phyloP scores from a whole-genome alignment of 2,888 invertebrate genomes.

The Acronicta alni region DNA sequence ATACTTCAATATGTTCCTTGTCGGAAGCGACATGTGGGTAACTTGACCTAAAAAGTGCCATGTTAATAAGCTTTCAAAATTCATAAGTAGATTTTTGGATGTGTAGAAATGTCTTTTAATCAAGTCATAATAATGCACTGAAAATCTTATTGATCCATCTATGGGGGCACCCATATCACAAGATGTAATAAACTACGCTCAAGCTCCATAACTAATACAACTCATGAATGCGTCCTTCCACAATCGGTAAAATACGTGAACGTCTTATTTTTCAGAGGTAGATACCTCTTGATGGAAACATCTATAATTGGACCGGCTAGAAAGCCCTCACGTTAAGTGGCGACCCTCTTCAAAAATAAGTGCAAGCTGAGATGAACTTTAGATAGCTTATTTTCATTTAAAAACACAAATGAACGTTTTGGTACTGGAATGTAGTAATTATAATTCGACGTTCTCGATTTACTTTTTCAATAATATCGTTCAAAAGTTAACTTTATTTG shows the following conservation, averaged over 20 bases:
- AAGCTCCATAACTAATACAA: neutral
- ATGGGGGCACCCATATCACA: too few species aligned
- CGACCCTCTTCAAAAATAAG: conserved; percentile 81
- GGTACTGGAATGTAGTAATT: neutral
- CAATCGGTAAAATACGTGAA: neutral
- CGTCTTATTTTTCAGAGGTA: conserved; percentile 54
- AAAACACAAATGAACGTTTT: conserved; percentile 42
- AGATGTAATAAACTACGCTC: neutral
- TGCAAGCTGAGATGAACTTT: conserved; percentile 69
- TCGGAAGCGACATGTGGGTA: too few species aligned
- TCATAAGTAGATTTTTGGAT: too few species aligned
- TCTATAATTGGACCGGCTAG: conserved; percentile 84
- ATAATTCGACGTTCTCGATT: too few species aligned
- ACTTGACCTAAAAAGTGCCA: too few species aligned
- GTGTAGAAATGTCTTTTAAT: too few species aligned
- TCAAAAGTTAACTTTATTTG: too few species aligned
- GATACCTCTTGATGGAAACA: conserved; percentile 75
- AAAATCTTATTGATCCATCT: too few species aligned
- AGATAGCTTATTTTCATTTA: conserved; percentile 70
- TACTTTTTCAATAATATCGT: too few species aligned
- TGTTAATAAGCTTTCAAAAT: too few species aligned
- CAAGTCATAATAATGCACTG: too few species aligned
- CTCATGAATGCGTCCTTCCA: neutral
- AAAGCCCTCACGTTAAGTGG: conserved; percentile 75
- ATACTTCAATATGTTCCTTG: too few species aligned